Evolutionary conservation across 2,888 invertebrate genomes (phyloP).

Genomic region (Hofmannophila pseudospretella): DNA sequence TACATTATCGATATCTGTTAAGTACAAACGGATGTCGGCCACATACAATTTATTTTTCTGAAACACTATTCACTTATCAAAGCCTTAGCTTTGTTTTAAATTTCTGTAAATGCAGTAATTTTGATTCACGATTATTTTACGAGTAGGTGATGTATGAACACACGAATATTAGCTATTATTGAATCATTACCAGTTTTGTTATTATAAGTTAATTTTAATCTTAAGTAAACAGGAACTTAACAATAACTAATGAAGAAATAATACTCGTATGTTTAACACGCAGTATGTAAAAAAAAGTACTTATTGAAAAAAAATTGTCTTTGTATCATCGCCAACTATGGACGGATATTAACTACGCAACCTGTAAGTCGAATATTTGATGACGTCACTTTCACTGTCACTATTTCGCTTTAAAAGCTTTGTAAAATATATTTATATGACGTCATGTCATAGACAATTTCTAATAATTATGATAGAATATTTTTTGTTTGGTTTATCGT

Average conservation of each 20-base stretch:
- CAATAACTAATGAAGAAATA: slow-evolving; percentile 4
- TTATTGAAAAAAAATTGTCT: slow-evolving; percentile 6
- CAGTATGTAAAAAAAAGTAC: slow-evolving; percentile 6
- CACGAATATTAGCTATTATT: not conserved
- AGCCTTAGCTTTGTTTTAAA: not conserved
- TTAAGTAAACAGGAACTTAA: slow-evolving; percentile 10
- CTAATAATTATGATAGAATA: too few relatives aligned
- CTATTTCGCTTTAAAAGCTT: too few relatives aligned
- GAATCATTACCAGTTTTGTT: not conserved
- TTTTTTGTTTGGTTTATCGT: too few relatives aligned
- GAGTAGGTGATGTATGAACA: not conserved
- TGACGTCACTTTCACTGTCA: not conserved
- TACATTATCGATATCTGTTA: too few relatives aligned
- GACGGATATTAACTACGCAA: not conserved
- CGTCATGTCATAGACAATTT: too few relatives aligned
- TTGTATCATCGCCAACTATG: not conserved
- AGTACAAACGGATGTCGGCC: too few relatives aligned
- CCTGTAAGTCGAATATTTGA: not conserved
- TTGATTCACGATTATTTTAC: not conserved
- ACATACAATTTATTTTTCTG: too few relatives aligned
- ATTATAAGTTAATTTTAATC: not conserved
- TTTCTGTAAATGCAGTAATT: not conserved
- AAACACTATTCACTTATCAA: too few relatives aligned
- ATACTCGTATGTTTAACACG: slow-evolving; percentile 4
- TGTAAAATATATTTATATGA: too few relatives aligned